Conservation (phyloP, 2,113 vertebrate genomes). For the Heliornis fulica region DNA sequence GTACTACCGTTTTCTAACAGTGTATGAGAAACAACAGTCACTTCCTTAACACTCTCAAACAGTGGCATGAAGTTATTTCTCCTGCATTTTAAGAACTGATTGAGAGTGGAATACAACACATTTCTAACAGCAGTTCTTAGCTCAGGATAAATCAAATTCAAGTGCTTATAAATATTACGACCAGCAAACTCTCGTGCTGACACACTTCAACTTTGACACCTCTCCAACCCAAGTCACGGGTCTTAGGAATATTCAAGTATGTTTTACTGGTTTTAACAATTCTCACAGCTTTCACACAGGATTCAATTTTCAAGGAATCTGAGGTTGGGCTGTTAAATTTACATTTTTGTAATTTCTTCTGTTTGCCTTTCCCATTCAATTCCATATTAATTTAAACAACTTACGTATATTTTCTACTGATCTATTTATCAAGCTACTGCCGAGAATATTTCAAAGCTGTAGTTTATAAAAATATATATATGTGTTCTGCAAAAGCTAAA, state of each 20-base stretch:
- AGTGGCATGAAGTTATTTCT: neutral
- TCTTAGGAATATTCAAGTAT: neutral
- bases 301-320: neutral
- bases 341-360: neutral
- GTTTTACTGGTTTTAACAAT: neutral
- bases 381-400: neutral
- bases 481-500: conserved; percentile 5
- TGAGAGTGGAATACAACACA: neutral
- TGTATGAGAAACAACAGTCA: neutral
- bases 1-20: neutral
- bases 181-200: neutral
- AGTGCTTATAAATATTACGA: neutral
- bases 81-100: neutral
- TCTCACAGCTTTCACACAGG: neutral
- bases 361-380: neutral
- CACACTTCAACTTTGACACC: neutral
- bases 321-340: neutral
- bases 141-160: neutral
- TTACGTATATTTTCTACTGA: neutral
- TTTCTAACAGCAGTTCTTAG: neutral
- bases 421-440: conserved; percentile 19
- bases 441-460: conserved; percentile 2
- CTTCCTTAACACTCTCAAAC: neutral
- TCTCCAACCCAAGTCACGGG: neutral
- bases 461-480: neutral